A percentile compares a stretch with the other conserved stretches of the same genome.
These are phyloP conservation scores for Asteroscopus sphinx DNA, from an alignment of 2,888 invertebrate genomes.

Conservation along the genomic window DNA sequence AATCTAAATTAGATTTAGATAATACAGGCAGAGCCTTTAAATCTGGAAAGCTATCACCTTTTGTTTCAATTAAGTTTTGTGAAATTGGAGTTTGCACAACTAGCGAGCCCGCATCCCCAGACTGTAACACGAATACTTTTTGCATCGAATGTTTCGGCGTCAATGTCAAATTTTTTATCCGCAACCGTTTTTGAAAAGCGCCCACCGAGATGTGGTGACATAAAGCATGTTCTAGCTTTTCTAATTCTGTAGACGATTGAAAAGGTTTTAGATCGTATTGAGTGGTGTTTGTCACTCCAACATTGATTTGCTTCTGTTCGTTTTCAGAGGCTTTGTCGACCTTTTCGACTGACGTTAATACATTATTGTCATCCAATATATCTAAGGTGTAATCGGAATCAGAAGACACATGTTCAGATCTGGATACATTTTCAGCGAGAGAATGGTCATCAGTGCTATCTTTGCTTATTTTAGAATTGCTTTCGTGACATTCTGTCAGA, in stretches of 20 bases:
- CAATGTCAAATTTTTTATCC: constrained; percentile 74
- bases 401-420: constrained; percentile 55
- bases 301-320: constrained; percentile 14
- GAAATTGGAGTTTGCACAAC: constrained; percentile 69
- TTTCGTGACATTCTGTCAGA: constrained; percentile 64
- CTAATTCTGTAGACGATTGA: constrained; percentile 64
- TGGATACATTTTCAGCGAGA: constrained; percentile 42
- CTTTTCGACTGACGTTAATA: constrained; percentile 69
- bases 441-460: constrained; percentile 47
- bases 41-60: constrained; percentile 58
- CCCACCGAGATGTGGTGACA: constrained; percentile 68
- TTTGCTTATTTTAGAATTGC: constrained; percentile 46
- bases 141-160: constrained; percentile 77
- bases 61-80: constrained; percentile 57
- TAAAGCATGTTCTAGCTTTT: constrained; percentile 70
- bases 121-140: constrained; percentile 71
- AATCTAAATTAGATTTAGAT: constrained; percentile 67
- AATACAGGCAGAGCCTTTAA: constrained; percentile 61
- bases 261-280: constrained; percentile 42
- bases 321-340: constrained; percentile 47
- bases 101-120: constrained; percentile 75
- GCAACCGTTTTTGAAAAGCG: constrained; percentile 72
- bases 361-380: constrained; percentile 70
- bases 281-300: constrained; percentile 10
- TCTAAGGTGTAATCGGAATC: constrained; percentile 69